phyloP scores from a whole-genome alignment of 2,797 vertebrate species.

The Melanotaenia nigrans region DNA sequence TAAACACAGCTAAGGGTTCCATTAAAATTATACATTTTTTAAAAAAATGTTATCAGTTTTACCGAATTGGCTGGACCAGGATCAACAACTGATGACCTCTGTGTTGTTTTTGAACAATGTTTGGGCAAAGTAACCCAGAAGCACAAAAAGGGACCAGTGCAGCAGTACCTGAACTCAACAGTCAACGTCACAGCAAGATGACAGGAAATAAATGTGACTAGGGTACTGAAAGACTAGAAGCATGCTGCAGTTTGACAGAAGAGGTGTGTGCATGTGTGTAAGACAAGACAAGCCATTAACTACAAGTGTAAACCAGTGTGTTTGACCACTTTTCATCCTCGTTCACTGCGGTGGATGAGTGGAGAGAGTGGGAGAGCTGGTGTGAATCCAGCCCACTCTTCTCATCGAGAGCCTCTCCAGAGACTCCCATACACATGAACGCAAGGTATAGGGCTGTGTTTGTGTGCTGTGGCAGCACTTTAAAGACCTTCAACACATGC shows the following conservation, averaged over 20 bases:
- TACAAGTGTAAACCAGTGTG: constrained; percentile 24
- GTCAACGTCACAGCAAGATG: background rate
- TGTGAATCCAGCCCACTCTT: constrained; percentile 46
- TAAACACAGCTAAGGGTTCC: constrained; percentile 8
- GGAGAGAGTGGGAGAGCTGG: constrained; percentile 28
- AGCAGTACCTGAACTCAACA: constrained; percentile 9
- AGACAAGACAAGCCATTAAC: constrained; percentile 29
- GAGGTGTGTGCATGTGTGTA: background rate
- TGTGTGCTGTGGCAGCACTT: constrained; percentile 50
- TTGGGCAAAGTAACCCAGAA: background rate
- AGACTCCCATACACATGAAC: constrained; percentile 14
- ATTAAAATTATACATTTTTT: background rate
- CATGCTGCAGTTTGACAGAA: background rate
- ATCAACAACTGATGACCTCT: background rate
- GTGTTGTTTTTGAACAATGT: background rate
- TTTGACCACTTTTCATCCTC: constrained; percentile 38
- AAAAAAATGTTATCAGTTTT: background rate
- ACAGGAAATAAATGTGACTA: constrained; percentile 12
- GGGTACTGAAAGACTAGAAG: constrained; percentile 5
- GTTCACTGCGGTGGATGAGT: constrained; percentile 38
- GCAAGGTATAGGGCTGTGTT: constrained; percentile 26
- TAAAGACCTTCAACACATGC: constrained; percentile 53
- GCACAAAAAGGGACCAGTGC: constrained; percentile 1
- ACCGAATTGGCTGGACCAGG: background rate
- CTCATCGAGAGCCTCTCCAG: constrained; percentile 55